phyloP scores from a whole-genome alignment of 2,888 invertebrate species.

The Hoplodrina blanda region DNA sequence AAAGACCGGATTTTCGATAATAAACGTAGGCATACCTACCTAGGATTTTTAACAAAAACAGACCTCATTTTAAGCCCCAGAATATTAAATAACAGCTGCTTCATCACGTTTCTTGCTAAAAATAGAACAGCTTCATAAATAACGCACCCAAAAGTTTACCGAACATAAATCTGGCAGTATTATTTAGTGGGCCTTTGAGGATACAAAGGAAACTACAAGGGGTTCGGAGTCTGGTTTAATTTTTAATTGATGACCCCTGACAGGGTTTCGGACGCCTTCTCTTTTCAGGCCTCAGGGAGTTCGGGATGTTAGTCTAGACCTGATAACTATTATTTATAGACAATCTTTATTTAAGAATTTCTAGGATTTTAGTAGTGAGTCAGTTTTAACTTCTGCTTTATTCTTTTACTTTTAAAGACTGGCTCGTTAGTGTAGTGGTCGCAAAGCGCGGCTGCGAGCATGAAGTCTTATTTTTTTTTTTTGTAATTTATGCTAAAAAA shows the following conservation, averaged over 20 bases:
- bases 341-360: not conserved
- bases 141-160: conserved; percentile 32
- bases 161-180: conserved; percentile 33
- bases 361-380: no score
- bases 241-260: conserved; percentile 27
- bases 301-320: not conserved
- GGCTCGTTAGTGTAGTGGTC: no score
- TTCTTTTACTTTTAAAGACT: no score
- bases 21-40: not conserved
- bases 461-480: no score
- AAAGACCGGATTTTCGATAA: not conserved
- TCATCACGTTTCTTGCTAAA: conserved; percentile 25
- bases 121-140: conserved; percentile 36
- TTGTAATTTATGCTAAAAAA: no score
- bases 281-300: not conserved
- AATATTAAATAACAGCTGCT: conserved; percentile 19
- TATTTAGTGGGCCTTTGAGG: conserved; percentile 40
- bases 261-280: not conserved
- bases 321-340: not conserved
- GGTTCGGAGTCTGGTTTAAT: conserved; percentile 25
- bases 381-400: no score
- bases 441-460: no score
- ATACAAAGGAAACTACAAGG: conserved; percentile 27
- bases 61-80: not conserved
- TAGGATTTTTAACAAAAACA: not conserved